These are phyloP conservation scores for Coregonus sp. DNA, from an alignment of 2,797 vertebrate species.

Conservation along the genomic window DNA sequence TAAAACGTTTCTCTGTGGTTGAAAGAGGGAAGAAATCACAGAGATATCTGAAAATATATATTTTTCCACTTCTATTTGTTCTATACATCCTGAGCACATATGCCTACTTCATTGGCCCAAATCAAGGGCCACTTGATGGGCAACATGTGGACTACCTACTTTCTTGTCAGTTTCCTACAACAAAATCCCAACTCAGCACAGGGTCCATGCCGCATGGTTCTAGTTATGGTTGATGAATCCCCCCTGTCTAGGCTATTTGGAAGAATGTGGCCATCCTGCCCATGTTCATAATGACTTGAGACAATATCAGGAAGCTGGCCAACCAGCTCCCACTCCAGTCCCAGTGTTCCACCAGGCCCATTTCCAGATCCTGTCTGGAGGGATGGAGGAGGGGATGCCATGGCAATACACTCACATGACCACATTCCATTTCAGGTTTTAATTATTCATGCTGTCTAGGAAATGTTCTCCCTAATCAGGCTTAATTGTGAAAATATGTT, in stretches of 20 bases:
- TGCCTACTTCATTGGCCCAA: neutral
- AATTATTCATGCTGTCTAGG: slow-evolving; percentile 75
- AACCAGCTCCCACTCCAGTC: slow-evolving; percentile 45
- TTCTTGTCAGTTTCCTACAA: too few relatives aligned
- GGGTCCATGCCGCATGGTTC: too few relatives aligned
- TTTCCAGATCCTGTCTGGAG: slow-evolving; percentile 42
- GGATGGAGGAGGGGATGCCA: slow-evolving; percentile 39
- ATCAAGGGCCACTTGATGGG: neutral
- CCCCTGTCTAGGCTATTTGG: neutral
- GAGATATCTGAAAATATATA: neutral
- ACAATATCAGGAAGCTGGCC: slow-evolving; percentile 68
- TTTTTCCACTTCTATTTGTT: neutral
- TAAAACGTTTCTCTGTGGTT: too few relatives aligned
- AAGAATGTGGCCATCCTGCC: slow-evolving; percentile 16
- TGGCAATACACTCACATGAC: slow-evolving; percentile 48
- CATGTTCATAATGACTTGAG: slow-evolving; percentile 27
- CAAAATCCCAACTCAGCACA: too few relatives aligned
- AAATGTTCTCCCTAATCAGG: slow-evolving; percentile 71
- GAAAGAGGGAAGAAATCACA: neutral
- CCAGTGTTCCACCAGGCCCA: slow-evolving; percentile 23
- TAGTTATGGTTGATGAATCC: neutral
- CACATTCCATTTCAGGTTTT: slow-evolving; percentile 68
- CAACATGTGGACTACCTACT: neutral
- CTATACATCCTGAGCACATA: neutral
- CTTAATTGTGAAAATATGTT: slow-evolving; percentile 76